These are phyloP conservation scores for Clarias batrachus DNA, from an alignment of 2,113 vertebrate species.

Conservation along the genomic window DNA sequence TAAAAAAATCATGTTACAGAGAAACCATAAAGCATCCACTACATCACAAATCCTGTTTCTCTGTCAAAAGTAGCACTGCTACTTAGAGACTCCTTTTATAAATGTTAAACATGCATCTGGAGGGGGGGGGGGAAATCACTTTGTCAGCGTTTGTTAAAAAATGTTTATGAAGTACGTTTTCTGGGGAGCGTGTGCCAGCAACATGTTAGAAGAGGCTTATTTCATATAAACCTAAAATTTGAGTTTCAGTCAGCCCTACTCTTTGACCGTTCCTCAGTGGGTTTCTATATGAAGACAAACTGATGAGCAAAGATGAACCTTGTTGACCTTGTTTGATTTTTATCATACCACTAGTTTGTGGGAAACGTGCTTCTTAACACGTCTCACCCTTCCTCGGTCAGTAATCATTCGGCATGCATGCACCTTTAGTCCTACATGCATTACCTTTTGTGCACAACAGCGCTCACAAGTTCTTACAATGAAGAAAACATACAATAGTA, in stretches of 20 bases:
- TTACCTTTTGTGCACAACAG: not conserved
- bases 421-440: not conserved
- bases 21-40: not conserved
- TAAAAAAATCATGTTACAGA: not conserved
- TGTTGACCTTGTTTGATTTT: not conserved
- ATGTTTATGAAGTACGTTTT: not conserved
- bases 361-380: not conserved
- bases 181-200: not conserved
- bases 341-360: accelerated
- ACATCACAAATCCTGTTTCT: not conserved
- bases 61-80: not conserved
- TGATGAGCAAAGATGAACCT: not conserved
- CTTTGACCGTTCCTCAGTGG: not conserved
- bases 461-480: not conserved
- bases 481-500: not conserved
- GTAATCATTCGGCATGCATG: not conserved
- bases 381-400: too few relatives aligned
- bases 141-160: not conserved
- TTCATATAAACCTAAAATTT: not conserved
- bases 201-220: too few relatives aligned
- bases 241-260: not conserved
- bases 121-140: not conserved
- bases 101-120: not conserved
- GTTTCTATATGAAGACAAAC: not conserved
- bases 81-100: not conserved